phyloP scores from a whole-genome alignment of 2,888 invertebrate genomes.

The Tachina lurida region DNA sequence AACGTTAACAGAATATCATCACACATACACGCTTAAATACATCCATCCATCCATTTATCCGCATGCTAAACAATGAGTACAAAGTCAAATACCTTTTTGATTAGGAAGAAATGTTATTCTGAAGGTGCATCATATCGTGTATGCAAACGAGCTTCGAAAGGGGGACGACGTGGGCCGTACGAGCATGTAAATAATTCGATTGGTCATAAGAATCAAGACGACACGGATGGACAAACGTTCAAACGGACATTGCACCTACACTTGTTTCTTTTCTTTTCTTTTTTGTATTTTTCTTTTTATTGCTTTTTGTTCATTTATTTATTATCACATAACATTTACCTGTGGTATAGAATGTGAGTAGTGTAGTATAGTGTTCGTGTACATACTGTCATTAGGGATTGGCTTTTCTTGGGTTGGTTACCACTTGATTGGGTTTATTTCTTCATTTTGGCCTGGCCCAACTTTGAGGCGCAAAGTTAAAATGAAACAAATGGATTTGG shows the following conservation, averaged over 20 bases:
- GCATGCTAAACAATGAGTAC: conserved; percentile 31
- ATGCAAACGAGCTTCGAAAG: conserved; percentile 62
- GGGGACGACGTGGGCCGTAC: conserved; percentile 55
- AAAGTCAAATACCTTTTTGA: conserved; percentile 65
- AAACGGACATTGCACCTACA: conserved; percentile 72
- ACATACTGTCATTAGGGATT: conserved; percentile 65
- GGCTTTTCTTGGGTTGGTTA: conserved; percentile 63
- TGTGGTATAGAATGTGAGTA: background rate
- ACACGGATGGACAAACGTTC: conserved; percentile 62
- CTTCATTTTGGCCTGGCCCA: conserved; percentile 47
- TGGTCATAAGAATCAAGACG: conserved; percentile 58
- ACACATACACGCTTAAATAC: background rate
- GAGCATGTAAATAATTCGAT: conserved; percentile 51
- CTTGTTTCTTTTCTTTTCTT: conserved; percentile 51
- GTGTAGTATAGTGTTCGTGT: background rate
- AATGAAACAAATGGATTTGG: conserved; percentile 60
- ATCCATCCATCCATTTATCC: background rate
- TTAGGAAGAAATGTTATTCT: conserved; percentile 65
- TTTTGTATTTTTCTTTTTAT: background rate
- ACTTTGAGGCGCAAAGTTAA: conserved; percentile 49
- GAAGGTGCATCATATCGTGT: conserved; percentile 50
- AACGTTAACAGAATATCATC: conserved; percentile 68
- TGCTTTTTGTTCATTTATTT: conserved; percentile 11
- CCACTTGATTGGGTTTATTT: conserved; percentile 38
- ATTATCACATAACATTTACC: conserved; percentile 47